phyloP scores from a whole-genome alignment of 1,140 invertebrate species.

The Hirudo medicinalis region DNA sequence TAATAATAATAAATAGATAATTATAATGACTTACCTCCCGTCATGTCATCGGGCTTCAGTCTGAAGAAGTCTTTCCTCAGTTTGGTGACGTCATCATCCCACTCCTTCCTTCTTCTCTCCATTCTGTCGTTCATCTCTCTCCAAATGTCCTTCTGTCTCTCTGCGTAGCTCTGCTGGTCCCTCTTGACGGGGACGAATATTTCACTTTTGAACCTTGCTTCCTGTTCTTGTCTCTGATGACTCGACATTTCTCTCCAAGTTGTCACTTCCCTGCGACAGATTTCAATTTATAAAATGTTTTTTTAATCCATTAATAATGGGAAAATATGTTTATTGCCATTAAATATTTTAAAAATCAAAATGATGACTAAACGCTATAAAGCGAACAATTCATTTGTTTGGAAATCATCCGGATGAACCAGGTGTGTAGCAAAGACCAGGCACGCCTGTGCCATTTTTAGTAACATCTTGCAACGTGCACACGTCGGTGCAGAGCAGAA shows the following conservation, averaged over 20 bases:
- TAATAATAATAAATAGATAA: neutral
- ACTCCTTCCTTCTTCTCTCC: slow-evolving; percentile 33
- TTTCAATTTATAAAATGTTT: too few relatives aligned
- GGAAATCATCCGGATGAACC: too few relatives aligned
- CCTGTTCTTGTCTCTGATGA: slow-evolving; percentile 17
- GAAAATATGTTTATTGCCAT: too few relatives aligned
- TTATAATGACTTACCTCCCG: slow-evolving; percentile 10
- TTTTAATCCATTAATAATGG: too few relatives aligned
- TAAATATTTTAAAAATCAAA: too few relatives aligned
- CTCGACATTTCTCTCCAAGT: slow-evolving; percentile 5
- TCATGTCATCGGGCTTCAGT: slow-evolving; percentile 33
- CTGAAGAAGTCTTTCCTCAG: slow-evolving; percentile 38
- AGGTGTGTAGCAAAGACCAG: too few relatives aligned
- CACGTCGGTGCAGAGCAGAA: too few relatives aligned
- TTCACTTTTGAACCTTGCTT: slow-evolving; percentile 21
- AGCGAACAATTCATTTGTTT: too few relatives aligned
- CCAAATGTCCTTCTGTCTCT: slow-evolving; percentile 36
- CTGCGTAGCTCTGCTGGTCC: slow-evolving; percentile 31
- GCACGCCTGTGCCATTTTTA: too few relatives aligned
- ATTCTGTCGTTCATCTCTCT: slow-evolving; percentile 35
- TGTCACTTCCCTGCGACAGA: neutral
- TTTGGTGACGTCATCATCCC: slow-evolving; percentile 37
- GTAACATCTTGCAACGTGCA: too few relatives aligned
- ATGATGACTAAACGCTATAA: too few relatives aligned
- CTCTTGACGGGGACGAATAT: slow-evolving; percentile 20